Conservation (phyloP, 2,888 invertebrate species). For the Andricus curvator region DNA sequence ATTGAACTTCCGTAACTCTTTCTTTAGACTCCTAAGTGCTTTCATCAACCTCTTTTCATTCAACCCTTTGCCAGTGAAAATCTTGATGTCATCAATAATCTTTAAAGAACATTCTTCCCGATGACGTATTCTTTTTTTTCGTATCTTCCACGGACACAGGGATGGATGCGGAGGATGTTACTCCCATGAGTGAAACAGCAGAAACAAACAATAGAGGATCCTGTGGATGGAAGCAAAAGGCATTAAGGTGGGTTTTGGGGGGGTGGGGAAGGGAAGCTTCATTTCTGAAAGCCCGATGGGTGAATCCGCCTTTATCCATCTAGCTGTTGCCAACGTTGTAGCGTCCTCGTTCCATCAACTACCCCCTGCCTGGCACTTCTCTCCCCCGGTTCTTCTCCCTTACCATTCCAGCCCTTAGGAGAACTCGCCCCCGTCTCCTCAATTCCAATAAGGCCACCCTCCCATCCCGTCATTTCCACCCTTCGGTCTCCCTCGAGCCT, state of each 20-base stretch:
- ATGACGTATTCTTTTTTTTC: too few species aligned
- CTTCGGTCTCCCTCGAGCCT: constrained; percentile 55
- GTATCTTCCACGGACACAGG: too few species aligned
- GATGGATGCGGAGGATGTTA: not conserved
- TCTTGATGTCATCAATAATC: too few species aligned
- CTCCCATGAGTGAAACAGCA: constrained; percentile 24
- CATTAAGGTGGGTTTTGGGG: constrained; percentile 44
- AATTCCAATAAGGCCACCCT: constrained; percentile 74
- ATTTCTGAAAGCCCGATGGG: constrained; percentile 62
- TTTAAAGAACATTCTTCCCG: too few species aligned
- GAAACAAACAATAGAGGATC: constrained; percentile 56
- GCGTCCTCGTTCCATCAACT: constrained; percentile 73
- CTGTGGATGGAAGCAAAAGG: constrained; percentile 61
- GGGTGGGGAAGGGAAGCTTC: constrained; percentile 26
- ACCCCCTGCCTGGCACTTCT: constrained; percentile 57
- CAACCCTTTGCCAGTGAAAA: too few species aligned
- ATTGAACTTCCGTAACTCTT: not conserved
- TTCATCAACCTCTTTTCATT: too few species aligned
- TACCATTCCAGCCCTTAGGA: constrained; percentile 70
- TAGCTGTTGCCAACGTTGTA: constrained; percentile 72
- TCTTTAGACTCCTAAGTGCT: not conserved
- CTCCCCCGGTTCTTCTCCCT: constrained; percentile 55
- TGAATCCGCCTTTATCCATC: constrained; percentile 71
- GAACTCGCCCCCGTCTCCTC: constrained; percentile 70
- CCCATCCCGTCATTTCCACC: constrained; percentile 63